A percentile compares a stretch with the other conserved stretches of the same genome.
Evolutionary conservation across 1,140 invertebrate species (phyloP).

Genomic region (Calycopis cecrops): DNA sequence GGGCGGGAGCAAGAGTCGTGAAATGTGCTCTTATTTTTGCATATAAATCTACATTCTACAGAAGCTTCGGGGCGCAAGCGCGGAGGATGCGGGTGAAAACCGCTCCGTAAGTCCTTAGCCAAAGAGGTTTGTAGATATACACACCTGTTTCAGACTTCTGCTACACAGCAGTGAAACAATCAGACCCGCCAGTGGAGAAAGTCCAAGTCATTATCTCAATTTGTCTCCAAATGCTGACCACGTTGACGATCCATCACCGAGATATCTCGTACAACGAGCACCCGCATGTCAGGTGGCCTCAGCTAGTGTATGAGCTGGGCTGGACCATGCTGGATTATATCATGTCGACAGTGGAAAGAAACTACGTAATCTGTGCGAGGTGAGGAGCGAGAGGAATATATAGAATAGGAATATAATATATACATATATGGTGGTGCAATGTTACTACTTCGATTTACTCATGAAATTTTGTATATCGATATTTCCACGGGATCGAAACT

Average conservation of each 20-base stretch:
- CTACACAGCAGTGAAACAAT: conserved; percentile 38
- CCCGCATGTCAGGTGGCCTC: conserved; percentile 44
- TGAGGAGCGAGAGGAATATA: conserved; percentile 7
- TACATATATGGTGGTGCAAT: too few relatives aligned
- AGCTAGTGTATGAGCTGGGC: conserved; percentile 28
- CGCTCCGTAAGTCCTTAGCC: too few relatives aligned
- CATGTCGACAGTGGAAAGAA: conserved; percentile 38
- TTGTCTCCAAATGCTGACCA: conserved; percentile 40
- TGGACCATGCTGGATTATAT: conserved; percentile 36
- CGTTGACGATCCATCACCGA: conserved; percentile 21
- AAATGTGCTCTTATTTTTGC: too few relatives aligned
- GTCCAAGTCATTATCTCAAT: conserved; percentile 42
- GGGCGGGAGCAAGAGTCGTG: too few relatives aligned
- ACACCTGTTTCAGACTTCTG: conserved; percentile 36
- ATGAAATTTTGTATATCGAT: too few relatives aligned
- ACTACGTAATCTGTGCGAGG: conserved; percentile 48
- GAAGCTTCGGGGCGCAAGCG: too few relatives aligned
- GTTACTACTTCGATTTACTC: too few relatives aligned
- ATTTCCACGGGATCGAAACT: too few relatives aligned
- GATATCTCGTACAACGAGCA: conserved; percentile 43
- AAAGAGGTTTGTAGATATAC: too few relatives aligned
- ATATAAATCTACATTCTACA: too few relatives aligned
- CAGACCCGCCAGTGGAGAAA: conserved; percentile 43
- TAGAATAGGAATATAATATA: too few relatives aligned
- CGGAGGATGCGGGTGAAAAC: too few relatives aligned